A percentile compares a stretch with the other conserved stretches of the same genome.
phyloP scores from a whole-genome alignment of 2,888 invertebrate species.

The Yponomeuta cagnagella region DNA sequence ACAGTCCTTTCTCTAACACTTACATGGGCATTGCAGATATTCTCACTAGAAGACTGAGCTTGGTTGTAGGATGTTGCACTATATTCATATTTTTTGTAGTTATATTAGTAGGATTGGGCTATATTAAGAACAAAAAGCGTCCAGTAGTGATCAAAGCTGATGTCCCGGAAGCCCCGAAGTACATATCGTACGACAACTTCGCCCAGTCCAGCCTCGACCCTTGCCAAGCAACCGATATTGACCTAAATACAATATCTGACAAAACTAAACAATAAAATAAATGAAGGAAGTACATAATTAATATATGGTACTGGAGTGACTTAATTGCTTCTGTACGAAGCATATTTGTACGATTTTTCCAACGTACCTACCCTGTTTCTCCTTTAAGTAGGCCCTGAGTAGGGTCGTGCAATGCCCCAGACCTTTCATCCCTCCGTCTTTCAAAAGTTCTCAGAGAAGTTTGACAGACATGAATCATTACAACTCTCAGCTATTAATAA shows the following conservation, averaged over 20 bases:
- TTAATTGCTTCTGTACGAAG: background rate
- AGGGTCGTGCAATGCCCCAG: slow-evolving; percentile 38
- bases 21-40: slow-evolving; percentile 84
- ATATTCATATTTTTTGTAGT: slow-evolving; percentile 90
- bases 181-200: slow-evolving; percentile 82
- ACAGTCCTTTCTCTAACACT: slow-evolving; percentile 76
- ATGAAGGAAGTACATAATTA: background rate
- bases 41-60: slow-evolving; percentile 86
- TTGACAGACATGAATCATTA: slow-evolving; percentile 59
- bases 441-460: slow-evolving; percentile 47
- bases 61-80: slow-evolving; percentile 91
- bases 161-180: slow-evolving; percentile 82
- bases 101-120: slow-evolving; percentile 88
- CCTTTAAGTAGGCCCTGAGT: slow-evolving; percentile 30
- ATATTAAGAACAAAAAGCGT: slow-evolving; percentile 90
- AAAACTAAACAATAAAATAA: slow-evolving; percentile 40
- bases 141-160: slow-evolving; percentile 84
- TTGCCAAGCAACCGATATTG: slow-evolving; percentile 58
- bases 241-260: slow-evolving; percentile 63
- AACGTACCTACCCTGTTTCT: slow-evolving; percentile 37
- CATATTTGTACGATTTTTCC: slow-evolving; percentile 29
- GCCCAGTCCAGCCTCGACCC: slow-evolving; percentile 55
- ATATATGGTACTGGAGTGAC: background rate
- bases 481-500: slow-evolving; percentile 55
- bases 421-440: slow-evolving; percentile 47